These are phyloP conservation scores for Arge pagana DNA, from an alignment of 2,888 invertebrate species.

Conservation along the genomic window DNA sequence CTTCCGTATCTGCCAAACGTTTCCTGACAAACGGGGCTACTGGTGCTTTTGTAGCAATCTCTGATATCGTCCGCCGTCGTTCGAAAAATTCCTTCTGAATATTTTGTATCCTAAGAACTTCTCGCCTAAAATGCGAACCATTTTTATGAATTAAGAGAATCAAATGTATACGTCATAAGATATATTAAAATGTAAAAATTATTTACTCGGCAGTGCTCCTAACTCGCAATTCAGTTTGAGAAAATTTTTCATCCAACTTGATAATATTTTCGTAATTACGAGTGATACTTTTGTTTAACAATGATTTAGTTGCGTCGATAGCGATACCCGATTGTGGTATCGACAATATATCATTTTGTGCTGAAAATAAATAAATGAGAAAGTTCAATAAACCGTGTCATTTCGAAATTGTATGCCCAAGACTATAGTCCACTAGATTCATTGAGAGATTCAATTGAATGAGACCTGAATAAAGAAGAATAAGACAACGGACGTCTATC, in stretches of 20 bases:
- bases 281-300: conserved; percentile 33
- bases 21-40: conserved; percentile 38
- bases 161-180: too few relatives aligned
- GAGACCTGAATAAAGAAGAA: conserved; percentile 12
- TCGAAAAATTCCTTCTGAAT: conserved; percentile 40
- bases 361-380: conserved; percentile 22
- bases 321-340: conserved; percentile 37
- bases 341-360: conserved; percentile 26
- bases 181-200: not conserved
- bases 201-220: conserved; percentile 28
- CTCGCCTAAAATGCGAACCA: conserved; percentile 32
- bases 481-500: not conserved
- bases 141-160: not conserved
- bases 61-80: conserved; percentile 32
- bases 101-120: conserved; percentile 29
- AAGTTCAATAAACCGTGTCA: too few relatives aligned
- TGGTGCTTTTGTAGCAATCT: conserved; percentile 34
- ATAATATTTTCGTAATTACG: conserved; percentile 9
- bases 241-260: conserved; percentile 25
- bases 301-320: conserved; percentile 33
- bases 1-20: conserved; percentile 38
- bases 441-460: not conserved
- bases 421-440: too few relatives aligned
- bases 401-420: too few relatives aligned
- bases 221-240: conserved; percentile 27